These are phyloP conservation scores for Nomada fabriciana DNA, from an alignment of 2,888 invertebrate species.

Conservation along the genomic window DNA sequence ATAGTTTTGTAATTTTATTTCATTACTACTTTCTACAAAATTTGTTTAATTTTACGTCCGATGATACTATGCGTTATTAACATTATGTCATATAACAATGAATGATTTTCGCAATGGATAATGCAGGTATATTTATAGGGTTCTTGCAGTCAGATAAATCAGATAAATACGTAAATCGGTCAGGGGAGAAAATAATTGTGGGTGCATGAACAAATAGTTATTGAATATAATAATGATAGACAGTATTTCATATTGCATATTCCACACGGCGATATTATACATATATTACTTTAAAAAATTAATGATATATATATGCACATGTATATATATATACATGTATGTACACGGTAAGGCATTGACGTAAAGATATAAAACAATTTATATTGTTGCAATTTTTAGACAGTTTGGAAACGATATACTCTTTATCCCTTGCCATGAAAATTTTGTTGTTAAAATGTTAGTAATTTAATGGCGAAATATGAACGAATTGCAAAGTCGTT, in stretches of 20 bases:
- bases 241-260: slow-evolving; percentile 75
- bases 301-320: slow-evolving; percentile 23
- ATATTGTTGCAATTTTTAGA: slow-evolving; percentile 63
- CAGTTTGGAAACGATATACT: slow-evolving; percentile 34
- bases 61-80: not conserved
- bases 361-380: slow-evolving; percentile 57
- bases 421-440: slow-evolving; percentile 44
- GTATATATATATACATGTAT: slow-evolving; percentile 37
- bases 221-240: slow-evolving; percentile 68
- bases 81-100: not conserved
- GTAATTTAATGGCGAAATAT: slow-evolving; percentile 15
- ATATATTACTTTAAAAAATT: slow-evolving; percentile 72
- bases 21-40: not conserved
- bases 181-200: slow-evolving; percentile 46
- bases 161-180: slow-evolving; percentile 50
- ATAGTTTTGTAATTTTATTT: slow-evolving; percentile 12
- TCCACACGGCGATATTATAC: slow-evolving; percentile 77
- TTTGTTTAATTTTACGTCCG: slow-evolving; percentile 20
- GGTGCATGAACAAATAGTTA: slow-evolving; percentile 69
- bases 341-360: slow-evolving; percentile 39
- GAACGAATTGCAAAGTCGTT: not conserved
- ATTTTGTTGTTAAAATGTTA: slow-evolving; percentile 41
- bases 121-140: slow-evolving; percentile 47
- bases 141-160: slow-evolving; percentile 69
- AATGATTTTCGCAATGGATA: slow-evolving; percentile 37